Conservation (phyloP, 2,113 vertebrate species). For the Naja naja region DNA sequence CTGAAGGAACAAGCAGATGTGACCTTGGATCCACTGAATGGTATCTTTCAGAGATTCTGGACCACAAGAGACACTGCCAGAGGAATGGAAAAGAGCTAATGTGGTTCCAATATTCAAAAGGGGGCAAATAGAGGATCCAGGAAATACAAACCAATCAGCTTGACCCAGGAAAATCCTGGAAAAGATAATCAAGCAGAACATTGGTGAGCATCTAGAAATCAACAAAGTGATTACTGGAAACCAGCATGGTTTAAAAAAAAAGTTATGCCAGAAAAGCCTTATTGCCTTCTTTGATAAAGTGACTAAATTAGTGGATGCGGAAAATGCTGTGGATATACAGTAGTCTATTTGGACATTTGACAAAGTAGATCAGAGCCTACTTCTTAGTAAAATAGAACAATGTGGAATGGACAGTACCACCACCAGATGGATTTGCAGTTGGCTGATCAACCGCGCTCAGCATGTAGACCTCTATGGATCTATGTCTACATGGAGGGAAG, state of each 20-base stretch:
- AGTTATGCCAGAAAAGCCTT: neutral
- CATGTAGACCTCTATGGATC: neutral
- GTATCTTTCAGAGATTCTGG: neutral
- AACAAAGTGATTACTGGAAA: neutral
- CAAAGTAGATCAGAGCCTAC: neutral
- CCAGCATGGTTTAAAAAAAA: neutral
- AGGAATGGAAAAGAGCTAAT: neutral
- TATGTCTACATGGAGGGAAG: neutral
- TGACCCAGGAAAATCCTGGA: neutral
- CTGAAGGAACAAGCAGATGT: neutral
- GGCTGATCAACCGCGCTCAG: neutral
- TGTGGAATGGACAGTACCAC: neutral
- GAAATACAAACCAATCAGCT: neutral
- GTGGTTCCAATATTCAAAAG: neutral
- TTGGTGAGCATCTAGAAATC: neutral
- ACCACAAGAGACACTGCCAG: neutral
- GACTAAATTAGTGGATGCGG: neutral
- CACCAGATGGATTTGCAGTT: neutral
- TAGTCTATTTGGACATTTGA: neutral
- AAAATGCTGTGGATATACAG: neutral
- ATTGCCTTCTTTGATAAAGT: neutral
- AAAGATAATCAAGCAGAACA: neutral
- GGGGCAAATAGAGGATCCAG: neutral
- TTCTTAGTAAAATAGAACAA: neutral
- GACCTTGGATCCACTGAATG: neutral